A percentile compares a stretch with the other conserved stretches of the same genome.
phyloP scores from a whole-genome alignment of 2,888 invertebrate genomes.

The Calliopum simillimum region DNA sequence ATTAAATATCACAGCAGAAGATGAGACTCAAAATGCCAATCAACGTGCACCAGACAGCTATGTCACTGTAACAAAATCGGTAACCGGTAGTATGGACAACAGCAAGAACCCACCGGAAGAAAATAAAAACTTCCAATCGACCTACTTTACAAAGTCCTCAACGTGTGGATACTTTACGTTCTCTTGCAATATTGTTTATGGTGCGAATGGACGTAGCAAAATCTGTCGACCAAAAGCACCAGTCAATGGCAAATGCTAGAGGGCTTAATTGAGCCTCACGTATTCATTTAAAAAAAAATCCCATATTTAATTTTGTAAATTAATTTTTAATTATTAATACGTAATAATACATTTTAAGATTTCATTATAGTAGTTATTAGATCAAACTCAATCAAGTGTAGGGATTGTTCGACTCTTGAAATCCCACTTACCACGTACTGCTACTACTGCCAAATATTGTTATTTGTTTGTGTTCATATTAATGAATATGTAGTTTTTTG shows the following conservation, averaged over 20 bases:
- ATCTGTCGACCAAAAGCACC: constrained; percentile 85
- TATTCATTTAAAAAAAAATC: not conserved
- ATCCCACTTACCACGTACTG: constrained; percentile 5
- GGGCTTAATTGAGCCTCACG: constrained; percentile 17
- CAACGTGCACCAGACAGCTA: constrained; percentile 73
- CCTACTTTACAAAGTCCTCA: constrained; percentile 87
- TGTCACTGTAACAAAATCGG: constrained; percentile 83
- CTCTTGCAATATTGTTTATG: constrained; percentile 83
- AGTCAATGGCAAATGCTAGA: constrained; percentile 75
- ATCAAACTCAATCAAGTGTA: constrained; percentile 19
- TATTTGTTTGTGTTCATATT: constrained; percentile 4
- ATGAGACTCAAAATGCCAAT: constrained; percentile 62
- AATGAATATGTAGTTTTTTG: constrained; percentile 1
- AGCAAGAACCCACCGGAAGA: constrained; percentile 72
- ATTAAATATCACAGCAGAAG: constrained; percentile 53
- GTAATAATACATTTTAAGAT: constrained; percentile 31
- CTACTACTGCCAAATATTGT: constrained; percentile 12
- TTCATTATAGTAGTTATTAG: constrained; percentile 21
- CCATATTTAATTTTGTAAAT: constrained; percentile 19
- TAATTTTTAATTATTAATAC: constrained; percentile 8
- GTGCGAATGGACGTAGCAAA: constrained; percentile 81
- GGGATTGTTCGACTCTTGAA: constrained; percentile 10
- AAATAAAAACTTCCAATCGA: constrained; percentile 80
- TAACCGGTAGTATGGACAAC: constrained; percentile 78
- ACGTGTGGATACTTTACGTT: constrained; percentile 90